Base-by-base conservation (phyloP, 1,140 invertebrate genomes). In the Wiebesia pumilae region DNA sequence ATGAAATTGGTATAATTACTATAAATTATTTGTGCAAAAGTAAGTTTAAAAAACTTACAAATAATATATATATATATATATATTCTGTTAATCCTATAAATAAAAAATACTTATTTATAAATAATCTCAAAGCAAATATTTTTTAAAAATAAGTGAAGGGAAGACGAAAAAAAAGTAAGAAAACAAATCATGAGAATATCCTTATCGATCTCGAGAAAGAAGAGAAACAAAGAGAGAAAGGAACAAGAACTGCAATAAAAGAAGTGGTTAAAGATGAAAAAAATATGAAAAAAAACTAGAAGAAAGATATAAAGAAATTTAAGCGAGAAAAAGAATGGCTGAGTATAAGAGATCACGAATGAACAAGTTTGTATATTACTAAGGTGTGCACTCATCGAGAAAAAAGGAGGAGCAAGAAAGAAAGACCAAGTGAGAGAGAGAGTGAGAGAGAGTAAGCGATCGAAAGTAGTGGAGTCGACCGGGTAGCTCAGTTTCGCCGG, bases 401-500 rank as follows among this genome's bases (percentile, higher is more conserved):
- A 27, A 69, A 16, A 69, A 35, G 16, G 21, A 71, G 2, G 19
- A 27, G 35, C n/a, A 58, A 19, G 33, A 30, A 27, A 69, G 81
- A 84, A 79, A 73, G 69, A 47, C 9, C 62, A 79, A 84, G 79
- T 73, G 71, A 83, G 40, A 58, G 51, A 30, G 35, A 78, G 84
- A 65, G 84, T 77, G 65, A 43, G 38, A 43, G 38, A 87, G 84
- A 80, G 81, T 87, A 85, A 38, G 88, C 65, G 86, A 84, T 62
- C 84, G 83, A 88, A 78, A 84, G 81, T 73, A 77, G 85, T 40
- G 89, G 84, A 80, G 67, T 87, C 88, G 90, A 89, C 87, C 89
- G 88, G 90, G 88, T 89, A 86, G 89, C 47, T 86, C 83, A 90
- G 90, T 92, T 92, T 92, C 90, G 90, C 89, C 91, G 90, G 92